These are phyloP conservation scores for Rhineura floridana DNA, from an alignment of 2,113 vertebrate genomes.

Conservation along the genomic window DNA sequence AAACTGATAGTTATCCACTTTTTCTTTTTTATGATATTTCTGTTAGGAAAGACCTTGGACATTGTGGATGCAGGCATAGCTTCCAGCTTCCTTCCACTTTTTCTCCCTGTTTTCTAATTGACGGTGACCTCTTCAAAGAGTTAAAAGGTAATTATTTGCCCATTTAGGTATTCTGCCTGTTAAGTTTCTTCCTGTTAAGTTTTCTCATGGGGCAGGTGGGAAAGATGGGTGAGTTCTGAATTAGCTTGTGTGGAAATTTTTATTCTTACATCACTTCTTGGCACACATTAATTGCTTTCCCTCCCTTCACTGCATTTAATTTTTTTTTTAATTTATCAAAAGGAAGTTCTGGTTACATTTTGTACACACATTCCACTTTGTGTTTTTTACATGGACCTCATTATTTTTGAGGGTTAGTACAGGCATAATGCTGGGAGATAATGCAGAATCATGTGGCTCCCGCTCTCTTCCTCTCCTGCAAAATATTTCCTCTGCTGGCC, in stretches of 20 bases:
- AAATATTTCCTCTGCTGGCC: not conserved
- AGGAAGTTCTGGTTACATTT: not conserved
- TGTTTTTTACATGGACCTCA: not conserved
- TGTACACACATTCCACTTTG: not conserved
- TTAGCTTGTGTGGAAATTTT: not conserved
- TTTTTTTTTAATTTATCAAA: not conserved
- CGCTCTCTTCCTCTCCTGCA: not conserved
- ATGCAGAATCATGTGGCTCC: not conserved
- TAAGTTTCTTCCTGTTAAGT: constrained; percentile 45
- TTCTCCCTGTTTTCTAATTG: constrained; percentile 59
- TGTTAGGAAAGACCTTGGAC: constrained; percentile 47
- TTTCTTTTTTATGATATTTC: not conserved
- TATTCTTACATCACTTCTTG: constrained; percentile 10
- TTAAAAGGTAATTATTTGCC: constrained; percentile 63
- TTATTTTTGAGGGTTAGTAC: not conserved
- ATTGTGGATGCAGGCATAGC: constrained; percentile 22
- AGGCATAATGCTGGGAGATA: not conserved
- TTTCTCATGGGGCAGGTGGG: constrained; percentile 28
- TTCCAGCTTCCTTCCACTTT: not conserved
- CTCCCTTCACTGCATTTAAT: not conserved
- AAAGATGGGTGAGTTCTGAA: constrained; percentile 21
- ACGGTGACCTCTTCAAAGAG: constrained; percentile 63
- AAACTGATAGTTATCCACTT: constrained; percentile 22
- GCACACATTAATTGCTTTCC: constrained; percentile 10
- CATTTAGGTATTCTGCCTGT: constrained; percentile 46